Conservation (phyloP, 2,113 vertebrate species). For the crab-eating macaque (Macaca fascicularis) region T2T-MFA8v1.1 NC_088376.1:31407001-31407500, state of each 20-base stretch:
- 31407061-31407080: not conserved
- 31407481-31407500: not conserved
- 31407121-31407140: not conserved
- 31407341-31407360: not conserved
- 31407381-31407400: not conserved
- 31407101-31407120: not conserved
- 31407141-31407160: not conserved
- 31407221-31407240: not conserved
- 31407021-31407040: not conserved
- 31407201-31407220: not conserved
- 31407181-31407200: not conserved
- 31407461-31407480: not conserved
- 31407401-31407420: not conserved
- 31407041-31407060: not conserved
- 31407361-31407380: not conserved
- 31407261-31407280: not conserved
- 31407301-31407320: not conserved
- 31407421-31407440: not conserved
- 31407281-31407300: not conserved
- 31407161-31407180: not conserved
- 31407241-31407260: not conserved
- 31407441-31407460: not conserved
- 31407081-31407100: not conserved
- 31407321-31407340: not conserved
- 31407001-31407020: not conserved